Evolutionary conservation across 2,113 vertebrate genomes (phyloP).

Genomic region (Odontesthes bonariensis): DNA sequence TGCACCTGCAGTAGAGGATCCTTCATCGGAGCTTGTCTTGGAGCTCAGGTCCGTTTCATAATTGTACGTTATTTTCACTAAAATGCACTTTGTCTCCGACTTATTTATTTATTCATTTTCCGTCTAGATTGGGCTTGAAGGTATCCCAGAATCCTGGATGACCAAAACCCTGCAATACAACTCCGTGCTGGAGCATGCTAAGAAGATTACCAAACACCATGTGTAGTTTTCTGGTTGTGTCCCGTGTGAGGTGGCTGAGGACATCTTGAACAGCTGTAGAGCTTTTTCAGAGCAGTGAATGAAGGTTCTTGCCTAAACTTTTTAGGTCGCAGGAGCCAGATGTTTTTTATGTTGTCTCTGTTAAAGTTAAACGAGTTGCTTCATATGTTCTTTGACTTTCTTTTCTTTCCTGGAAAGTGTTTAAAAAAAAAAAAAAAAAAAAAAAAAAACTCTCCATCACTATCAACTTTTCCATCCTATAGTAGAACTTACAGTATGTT

Average conservation of each 20-base stretch:
- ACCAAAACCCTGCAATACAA: constrained; percentile 68
- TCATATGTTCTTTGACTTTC: constrained; percentile 30
- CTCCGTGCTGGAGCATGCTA: constrained; percentile 65
- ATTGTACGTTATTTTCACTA: neutral
- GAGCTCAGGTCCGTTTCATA: constrained; percentile 76
- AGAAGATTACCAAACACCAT: constrained; percentile 66
- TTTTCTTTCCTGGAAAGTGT: neutral
- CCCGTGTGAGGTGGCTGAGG: neutral
- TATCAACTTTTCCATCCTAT: neutral
- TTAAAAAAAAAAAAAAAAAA: too few relatives aligned
- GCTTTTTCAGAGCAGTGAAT: constrained; percentile 70
- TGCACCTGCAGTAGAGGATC: constrained; percentile 83
- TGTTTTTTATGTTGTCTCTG: constrained; percentile 66
- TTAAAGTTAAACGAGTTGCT: constrained; percentile 46
- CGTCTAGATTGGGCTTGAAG: constrained; percentile 70
- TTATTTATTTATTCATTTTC: neutral
- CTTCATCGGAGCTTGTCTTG: constrained; percentile 82
- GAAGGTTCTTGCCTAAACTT: constrained; percentile 76
- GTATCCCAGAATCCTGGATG: constrained; percentile 79
- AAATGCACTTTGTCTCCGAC: neutral
- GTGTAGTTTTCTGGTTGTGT: constrained; percentile 20
- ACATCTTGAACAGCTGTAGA: constrained; percentile 38
- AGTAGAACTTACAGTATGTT: neutral
- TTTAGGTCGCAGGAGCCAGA: constrained; percentile 62
- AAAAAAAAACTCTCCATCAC: too few relatives aligned